Evolutionary conservation across 2,888 invertebrate genomes (phyloP).

Genomic region (Oscheius sp.): DNA sequence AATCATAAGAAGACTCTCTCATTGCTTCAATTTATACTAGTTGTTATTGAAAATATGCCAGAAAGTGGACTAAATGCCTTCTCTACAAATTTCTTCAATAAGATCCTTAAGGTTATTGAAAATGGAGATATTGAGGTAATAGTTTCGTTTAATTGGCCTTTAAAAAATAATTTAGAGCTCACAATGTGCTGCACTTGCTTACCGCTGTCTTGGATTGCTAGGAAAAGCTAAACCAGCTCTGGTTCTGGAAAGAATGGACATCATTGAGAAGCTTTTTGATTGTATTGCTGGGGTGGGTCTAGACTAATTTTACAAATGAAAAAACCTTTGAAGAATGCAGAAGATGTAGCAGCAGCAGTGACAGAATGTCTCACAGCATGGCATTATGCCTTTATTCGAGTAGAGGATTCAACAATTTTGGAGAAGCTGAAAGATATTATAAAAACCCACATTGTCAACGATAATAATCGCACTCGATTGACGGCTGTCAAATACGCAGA

Average conservation of each 20-base stretch:
- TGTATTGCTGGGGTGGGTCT: conserved; percentile 26
- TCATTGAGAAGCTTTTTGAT: conserved; percentile 35
- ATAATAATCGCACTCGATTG: conserved; percentile 42
- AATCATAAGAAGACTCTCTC: conserved; percentile 13
- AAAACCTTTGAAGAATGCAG: conserved; percentile 33
- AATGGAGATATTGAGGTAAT: not conserved
- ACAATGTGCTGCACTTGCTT: conserved; percentile 34
- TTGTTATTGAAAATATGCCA: conserved; percentile 44
- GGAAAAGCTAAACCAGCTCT: conserved; percentile 38
- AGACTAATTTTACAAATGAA: not conserved
- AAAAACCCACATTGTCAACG: conserved; percentile 38
- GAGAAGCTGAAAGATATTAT: conserved; percentile 38
- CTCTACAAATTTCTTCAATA: conserved; percentile 34
- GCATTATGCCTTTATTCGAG: conserved; percentile 40
- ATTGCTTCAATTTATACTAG: conserved; percentile 36
- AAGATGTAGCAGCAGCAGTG: conserved; percentile 44
- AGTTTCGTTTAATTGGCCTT: not conserved
- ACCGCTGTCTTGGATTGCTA: conserved; percentile 41
- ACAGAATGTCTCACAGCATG: conserved; percentile 52
- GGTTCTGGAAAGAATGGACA: conserved; percentile 31
- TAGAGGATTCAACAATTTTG: conserved; percentile 1
- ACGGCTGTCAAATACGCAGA: conserved; percentile 54
- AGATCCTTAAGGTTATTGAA: conserved; percentile 26
- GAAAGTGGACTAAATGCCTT: conserved; percentile 33
- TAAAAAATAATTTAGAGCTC: conserved; percentile 5